These are phyloP conservation scores for Heterodera filipjevi DNA, from an alignment of 2,888 invertebrate species.

Conservation along the genomic window DNA sequence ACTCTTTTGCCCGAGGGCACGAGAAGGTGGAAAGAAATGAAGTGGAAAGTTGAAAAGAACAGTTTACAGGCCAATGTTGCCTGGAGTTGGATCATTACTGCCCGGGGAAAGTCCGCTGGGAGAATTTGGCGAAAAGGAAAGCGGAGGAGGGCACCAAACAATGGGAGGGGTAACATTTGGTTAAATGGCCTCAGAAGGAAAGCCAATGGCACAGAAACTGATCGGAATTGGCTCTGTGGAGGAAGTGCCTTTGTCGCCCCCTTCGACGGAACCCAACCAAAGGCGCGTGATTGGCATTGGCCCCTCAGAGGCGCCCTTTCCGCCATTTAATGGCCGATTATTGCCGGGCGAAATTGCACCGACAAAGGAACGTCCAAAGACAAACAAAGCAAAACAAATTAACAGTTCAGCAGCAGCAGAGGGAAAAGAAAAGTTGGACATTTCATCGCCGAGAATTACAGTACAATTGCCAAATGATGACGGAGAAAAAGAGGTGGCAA, in stretches of 20 bases:
- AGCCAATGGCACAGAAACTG: conserved; percentile 12
- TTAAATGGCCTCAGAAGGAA: neutral
- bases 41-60: neutral
- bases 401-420: neutral
- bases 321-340: neutral
- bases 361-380: neutral
- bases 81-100: conserved; percentile 16
- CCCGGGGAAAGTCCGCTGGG: conserved; percentile 26
- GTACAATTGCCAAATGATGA: conserved; percentile 29
- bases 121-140: neutral
- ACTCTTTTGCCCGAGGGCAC: conserved; percentile 7
- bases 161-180: conserved; percentile 2
- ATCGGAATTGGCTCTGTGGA: conserved; percentile 28
- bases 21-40: neutral
- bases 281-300: neutral
- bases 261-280: neutral
- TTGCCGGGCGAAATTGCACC: neutral
- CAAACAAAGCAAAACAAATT: neutral
- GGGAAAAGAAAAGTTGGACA: neutral
- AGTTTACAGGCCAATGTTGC: conserved; percentile 1
- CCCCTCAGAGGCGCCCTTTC: neutral
- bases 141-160: neutral
- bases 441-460: conserved; percentile 30
- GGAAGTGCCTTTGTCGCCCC: conserved; percentile 27
- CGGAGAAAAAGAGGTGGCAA: conserved; percentile 18